Evolutionary conservation across 2,888 invertebrate genomes (phyloP).

Genomic region (Rotaria socialis): DNA sequence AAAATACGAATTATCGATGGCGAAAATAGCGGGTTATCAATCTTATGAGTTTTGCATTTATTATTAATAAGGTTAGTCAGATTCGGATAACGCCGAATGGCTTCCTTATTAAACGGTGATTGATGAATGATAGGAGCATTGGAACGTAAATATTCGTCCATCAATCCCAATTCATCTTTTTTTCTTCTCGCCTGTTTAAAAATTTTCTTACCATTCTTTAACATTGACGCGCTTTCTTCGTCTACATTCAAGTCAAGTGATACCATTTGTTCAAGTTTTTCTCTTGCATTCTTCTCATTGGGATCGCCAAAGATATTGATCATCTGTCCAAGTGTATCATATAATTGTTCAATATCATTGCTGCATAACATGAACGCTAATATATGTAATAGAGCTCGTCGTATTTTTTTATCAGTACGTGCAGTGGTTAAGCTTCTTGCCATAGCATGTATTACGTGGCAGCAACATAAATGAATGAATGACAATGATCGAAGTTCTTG

Average conservation of each 20-base stretch:
- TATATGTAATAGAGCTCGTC: not conserved
- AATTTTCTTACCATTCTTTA: not conserved
- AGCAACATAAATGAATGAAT: not conserved
- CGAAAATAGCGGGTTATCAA: not conserved
- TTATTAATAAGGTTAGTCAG: not conserved
- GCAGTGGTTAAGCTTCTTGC: not conserved
- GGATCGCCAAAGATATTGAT: not conserved
- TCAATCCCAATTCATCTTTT: not conserved
- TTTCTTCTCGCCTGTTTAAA: not conserved
- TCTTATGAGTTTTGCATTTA: not conserved
- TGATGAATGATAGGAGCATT: not conserved
- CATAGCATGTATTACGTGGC: not conserved
- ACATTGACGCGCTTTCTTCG: not conserved
- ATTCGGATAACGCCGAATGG: not conserved
- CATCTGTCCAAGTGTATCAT: not conserved
- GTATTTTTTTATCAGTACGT: not conserved
- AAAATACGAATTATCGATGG: not conserved
- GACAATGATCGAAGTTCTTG: not conserved
- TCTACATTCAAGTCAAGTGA: not conserved
- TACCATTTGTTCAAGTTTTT: not conserved
- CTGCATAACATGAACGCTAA: not conserved
- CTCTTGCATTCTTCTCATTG: not conserved
- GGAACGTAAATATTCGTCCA: not conserved
- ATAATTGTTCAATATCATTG: not conserved
- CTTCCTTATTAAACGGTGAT: conserved; percentile 2